Percentiles rank a stretch among this genome's conserved stretches.
phyloP scores from a whole-genome alignment of 2,888 invertebrate species.

The Drosophila hamatofila region DNA sequence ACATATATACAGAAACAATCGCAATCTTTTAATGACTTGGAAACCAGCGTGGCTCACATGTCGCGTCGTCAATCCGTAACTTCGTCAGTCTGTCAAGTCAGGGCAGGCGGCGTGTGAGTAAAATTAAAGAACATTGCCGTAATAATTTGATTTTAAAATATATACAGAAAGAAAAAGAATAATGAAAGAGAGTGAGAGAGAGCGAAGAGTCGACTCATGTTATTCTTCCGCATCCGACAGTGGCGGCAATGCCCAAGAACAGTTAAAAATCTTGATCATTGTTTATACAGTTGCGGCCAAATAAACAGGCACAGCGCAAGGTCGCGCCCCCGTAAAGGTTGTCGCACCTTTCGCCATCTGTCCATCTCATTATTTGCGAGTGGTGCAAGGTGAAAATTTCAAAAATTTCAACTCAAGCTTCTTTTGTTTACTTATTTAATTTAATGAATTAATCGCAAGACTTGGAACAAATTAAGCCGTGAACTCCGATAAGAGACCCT shows the following conservation, averaged over 20 bases:
- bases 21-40: slow-evolving; percentile 10
- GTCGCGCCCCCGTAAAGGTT: slow-evolving; percentile 67
- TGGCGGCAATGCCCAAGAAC: slow-evolving; percentile 27
- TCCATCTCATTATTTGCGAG: slow-evolving; percentile 20
- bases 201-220: slow-evolving; percentile 47
- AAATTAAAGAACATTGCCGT: slow-evolving; percentile 73
- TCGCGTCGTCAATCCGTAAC: slow-evolving; percentile 35
- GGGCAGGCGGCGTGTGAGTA: slow-evolving; percentile 47
- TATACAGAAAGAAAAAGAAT: slow-evolving; percentile 28
- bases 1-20: slow-evolving; percentile 6
- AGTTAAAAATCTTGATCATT: slow-evolving; percentile 48
- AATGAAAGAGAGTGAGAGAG: slow-evolving; percentile 8
- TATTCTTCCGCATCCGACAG: slow-evolving; percentile 69
- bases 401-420: slow-evolving; percentile 1
- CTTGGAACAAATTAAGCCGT: slow-evolving; percentile 12
- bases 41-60: slow-evolving; percentile 49
- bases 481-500: slow-evolving; percentile 23
- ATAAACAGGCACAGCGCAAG: slow-evolving; percentile 58
- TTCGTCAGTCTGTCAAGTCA: slow-evolving; percentile 15
- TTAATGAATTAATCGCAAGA: slow-evolving; percentile 14
- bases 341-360: slow-evolving; percentile 57
- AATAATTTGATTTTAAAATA: slow-evolving; percentile 61
- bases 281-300: slow-evolving; percentile 72
- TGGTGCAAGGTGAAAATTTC: slow-evolving; percentile 23
- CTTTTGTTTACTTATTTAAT: slow-evolving; percentile 6